These are phyloP conservation scores for Lithobates pipiens DNA, from an alignment of 2,797 vertebrate species.

Conservation along the genomic window DNA sequence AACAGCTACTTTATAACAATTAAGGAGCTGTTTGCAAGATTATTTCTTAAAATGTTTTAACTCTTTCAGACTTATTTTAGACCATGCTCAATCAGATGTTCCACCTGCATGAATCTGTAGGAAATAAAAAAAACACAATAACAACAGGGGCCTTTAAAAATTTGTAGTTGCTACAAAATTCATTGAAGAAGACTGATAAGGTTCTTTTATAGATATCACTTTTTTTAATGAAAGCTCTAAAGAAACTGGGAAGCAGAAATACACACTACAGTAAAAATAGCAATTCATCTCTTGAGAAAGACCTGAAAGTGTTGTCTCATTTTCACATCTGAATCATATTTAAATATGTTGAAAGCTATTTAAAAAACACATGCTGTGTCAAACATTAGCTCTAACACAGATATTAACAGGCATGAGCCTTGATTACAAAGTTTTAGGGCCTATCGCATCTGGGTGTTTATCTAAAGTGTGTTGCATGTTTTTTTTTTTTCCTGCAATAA, in stretches of 20 bases:
- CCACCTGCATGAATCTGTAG: background rate
- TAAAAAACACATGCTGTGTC: background rate
- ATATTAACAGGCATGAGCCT: background rate
- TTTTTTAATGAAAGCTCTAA: background rate
- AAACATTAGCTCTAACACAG: background rate
- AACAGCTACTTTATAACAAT: background rate
- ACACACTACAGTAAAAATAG: background rate
- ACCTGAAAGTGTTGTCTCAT: conserved; percentile 12
- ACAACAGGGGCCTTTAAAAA: background rate
- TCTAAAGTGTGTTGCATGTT: too few species aligned
- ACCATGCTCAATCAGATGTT: background rate
- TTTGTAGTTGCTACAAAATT: background rate
- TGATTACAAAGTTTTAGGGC: background rate
- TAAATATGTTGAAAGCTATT: background rate
- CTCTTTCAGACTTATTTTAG: too few species aligned
- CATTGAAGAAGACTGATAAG: background rate
- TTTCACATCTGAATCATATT: conserved; percentile 22
- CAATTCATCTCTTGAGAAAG: conserved; percentile 12
- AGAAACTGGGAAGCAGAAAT: background rate
- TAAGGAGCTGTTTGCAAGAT: too few species aligned
- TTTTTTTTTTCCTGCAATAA: too few species aligned
- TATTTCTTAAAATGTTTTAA: background rate
- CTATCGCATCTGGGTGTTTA: too few species aligned
- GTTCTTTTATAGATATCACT: background rate
- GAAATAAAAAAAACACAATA: background rate